Percentiles rank a stretch among this genome's conserved stretches.
Conservation (phyloP, 30 jellyfish, hydroid and myxozoan genomes). For the Haliclystus octoradiatus region DNA sequence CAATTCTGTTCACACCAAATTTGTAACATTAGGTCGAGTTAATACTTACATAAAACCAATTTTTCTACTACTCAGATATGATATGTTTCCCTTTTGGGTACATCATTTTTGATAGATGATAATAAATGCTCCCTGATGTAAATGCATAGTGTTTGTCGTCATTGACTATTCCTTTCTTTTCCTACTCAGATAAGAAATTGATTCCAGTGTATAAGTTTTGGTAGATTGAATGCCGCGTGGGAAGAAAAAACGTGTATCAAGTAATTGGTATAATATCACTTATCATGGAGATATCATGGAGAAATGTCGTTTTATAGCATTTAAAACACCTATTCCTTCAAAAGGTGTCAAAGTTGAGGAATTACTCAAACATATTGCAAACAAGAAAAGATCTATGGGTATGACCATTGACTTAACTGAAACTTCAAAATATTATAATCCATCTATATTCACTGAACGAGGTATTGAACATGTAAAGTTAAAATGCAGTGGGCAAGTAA, state of each 20-base stretch:
- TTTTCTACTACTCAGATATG: too few relatives aligned
- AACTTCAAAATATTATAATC: slow-evolving; percentile 5
- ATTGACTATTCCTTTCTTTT: too few relatives aligned
- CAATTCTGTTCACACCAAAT: too few relatives aligned
- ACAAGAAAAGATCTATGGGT: background rate
- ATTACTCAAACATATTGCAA: background rate
- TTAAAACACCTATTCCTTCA: slow-evolving; percentile 8
- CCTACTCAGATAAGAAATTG: too few relatives aligned
- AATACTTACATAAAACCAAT: too few relatives aligned
- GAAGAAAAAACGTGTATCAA: slow-evolving; percentile 3
- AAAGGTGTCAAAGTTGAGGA: slow-evolving; percentile 1
- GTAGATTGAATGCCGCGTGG: background rate
- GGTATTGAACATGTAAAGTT: slow-evolving; percentile 4
- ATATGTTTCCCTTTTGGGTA: too few relatives aligned
- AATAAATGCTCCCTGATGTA: too few relatives aligned
- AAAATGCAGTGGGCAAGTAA: background rate
- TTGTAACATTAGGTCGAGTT: too few relatives aligned
- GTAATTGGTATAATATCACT: slow-evolving; percentile 1
- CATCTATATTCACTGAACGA: background rate
- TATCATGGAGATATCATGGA: background rate
- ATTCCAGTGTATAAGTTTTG: too few relatives aligned
- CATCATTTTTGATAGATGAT: too few relatives aligned
- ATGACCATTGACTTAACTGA: slow-evolving; percentile 11
- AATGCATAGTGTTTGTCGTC: too few relatives aligned
- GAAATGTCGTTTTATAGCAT: background rate